Evolutionary conservation across 2,888 invertebrate genomes (phyloP), one percentile per base, ranked within the genome.

Genomic region (Microplitis deprimator): DNA sequence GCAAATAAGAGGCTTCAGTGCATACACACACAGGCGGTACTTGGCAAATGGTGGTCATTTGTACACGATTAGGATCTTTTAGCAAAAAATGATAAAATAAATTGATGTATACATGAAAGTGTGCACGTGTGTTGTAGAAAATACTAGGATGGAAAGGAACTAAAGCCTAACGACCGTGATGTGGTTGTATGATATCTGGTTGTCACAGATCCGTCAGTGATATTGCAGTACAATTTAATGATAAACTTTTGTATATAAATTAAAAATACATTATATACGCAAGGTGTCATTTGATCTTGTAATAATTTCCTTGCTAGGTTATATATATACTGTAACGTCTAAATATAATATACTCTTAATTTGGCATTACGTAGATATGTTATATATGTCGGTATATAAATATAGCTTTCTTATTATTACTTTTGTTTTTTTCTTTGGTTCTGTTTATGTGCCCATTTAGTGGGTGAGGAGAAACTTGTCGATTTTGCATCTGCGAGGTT

Each of bases 141-240:
- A 62, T 62, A 29, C 29, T 29, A 75, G 60, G 67, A 64, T 10
- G 40, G 40, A 39, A 76, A 16, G 40, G 38, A 59, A 77, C 69
- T 50, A 70, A 77, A 83, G 83, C 87, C 85, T 89, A 88, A 89
- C 86, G 88, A 89, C 87, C 87, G 83, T 87, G 88, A 89, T 89
- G 84, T 80, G 81, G 83, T 85, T 85, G 85, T 82, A 84, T 83
- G 89, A 88, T 89, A 89, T 85, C 87, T 84, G 83, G 20, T 76
- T 81, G 85, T 85, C 85, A 86, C 85, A 86, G 88, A 87, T 87
- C 87, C 85, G 85, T 84, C 85, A 85, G 85, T 85, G 88, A 88
- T 87, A 88, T 85, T 84, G 83, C 82, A 59, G 60, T 78, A 79
- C 80, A 82, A 80, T 65, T 73, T 20, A 68, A 68, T 50, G 50